These are phyloP conservation scores for Theodoxus fluviatilis DNA, from an alignment of 2,888 invertebrate species.

Conservation along the genomic window DNA sequence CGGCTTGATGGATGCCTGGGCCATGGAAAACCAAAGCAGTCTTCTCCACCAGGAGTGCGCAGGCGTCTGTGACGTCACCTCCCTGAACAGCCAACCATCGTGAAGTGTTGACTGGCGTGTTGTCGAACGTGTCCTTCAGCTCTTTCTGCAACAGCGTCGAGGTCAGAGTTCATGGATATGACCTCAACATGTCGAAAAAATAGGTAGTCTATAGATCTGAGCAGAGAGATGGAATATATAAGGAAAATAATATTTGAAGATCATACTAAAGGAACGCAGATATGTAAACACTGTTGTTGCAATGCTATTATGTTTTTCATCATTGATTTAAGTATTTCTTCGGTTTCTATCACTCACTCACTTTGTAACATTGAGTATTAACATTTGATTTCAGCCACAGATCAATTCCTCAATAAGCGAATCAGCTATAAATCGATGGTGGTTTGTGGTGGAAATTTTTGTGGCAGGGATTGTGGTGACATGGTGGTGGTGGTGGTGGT, in stretches of 20 bases:
- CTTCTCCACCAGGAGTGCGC: slow-evolving; percentile 55
- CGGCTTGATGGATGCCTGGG: slow-evolving; percentile 53
- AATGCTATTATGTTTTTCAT: too few species aligned
- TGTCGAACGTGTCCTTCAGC: slow-evolving; percentile 58
- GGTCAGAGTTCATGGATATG: background rate
- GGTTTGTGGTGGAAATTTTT: too few species aligned
- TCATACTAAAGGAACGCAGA: too few species aligned
- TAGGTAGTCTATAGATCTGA: background rate
- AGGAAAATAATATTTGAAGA: background rate
- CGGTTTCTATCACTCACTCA: too few species aligned
- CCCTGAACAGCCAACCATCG: slow-evolving; percentile 60
- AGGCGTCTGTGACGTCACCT: slow-evolving; percentile 54
- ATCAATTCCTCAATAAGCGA: too few species aligned
- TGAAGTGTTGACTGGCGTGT: slow-evolving; percentile 42
- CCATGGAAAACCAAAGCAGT: slow-evolving; percentile 57
- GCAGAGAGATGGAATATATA: background rate
- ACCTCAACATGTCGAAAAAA: background rate
- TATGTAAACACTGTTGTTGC: too few species aligned
- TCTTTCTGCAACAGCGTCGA: slow-evolving; percentile 38
- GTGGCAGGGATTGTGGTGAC: too few species aligned
- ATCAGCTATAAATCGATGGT: too few species aligned
- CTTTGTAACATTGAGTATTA: too few species aligned
- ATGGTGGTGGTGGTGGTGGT: too few species aligned
- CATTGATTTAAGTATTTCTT: too few species aligned
- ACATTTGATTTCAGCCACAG: too few species aligned